Percentiles rank a stretch among this genome's conserved stretches.
These are phyloP conservation scores for Poecile atricapillus DNA, from an alignment of 2,113 vertebrate genomes.

Conservation along the genomic window DNA sequence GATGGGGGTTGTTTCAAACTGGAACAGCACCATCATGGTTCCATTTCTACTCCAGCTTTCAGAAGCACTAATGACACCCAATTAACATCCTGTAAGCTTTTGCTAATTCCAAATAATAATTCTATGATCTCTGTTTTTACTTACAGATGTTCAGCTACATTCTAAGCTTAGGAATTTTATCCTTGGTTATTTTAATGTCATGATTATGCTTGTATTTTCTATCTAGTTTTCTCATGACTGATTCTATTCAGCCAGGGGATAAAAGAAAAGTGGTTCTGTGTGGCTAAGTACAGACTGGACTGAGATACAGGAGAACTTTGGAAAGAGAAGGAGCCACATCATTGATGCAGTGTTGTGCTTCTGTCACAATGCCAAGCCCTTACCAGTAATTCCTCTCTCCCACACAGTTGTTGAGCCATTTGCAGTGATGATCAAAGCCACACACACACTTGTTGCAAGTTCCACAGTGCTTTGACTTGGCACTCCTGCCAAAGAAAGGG, in stretches of 20 bases:
- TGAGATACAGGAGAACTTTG: not conserved
- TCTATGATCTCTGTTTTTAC: not conserved
- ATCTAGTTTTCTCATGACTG: not conserved
- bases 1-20: not conserved
- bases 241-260: not conserved
- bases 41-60: not conserved
- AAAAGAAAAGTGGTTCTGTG: not conserved
- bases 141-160: not conserved
- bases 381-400: slow-evolving; percentile 96
- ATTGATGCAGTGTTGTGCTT: not conserved
- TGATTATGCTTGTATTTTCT: not conserved
- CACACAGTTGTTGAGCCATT: slow-evolving; percentile 99
- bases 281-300: not conserved
- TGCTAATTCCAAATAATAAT: not conserved
- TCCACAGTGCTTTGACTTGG: slow-evolving; percentile 94
- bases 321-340: not conserved
- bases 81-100: not conserved
- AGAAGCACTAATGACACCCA: not conserved
- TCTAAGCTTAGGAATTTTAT: not conserved
- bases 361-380: not conserved
- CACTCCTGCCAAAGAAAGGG: slow-evolving; percentile 76
- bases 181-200: not conserved
- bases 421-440: slow-evolving; percentile 96
- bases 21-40: not conserved
- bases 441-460: slow-evolving; percentile 96